Evolutionary conservation across 2,797 vertebrate species (phyloP).

Genomic region (Anguilla pacifica): DNA sequence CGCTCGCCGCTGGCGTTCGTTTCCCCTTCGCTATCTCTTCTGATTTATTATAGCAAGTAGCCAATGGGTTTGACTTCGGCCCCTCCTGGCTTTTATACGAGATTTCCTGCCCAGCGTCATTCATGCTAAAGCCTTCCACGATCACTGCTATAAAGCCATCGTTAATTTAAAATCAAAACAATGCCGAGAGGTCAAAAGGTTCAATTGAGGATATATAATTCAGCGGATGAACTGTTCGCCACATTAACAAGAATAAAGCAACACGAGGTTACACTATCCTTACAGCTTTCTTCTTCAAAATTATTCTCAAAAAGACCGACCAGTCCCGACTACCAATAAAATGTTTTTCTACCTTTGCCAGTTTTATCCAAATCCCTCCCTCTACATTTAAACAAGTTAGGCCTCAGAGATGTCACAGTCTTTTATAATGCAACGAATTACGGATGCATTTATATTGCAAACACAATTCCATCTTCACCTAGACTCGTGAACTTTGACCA

Average conservation of each 20-base stretch:
- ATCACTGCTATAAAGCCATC: conserved; percentile 46
- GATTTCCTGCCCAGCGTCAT: conserved; percentile 56
- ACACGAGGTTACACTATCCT: conserved; percentile 15
- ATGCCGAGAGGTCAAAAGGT: not conserved
- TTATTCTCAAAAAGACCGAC: not conserved
- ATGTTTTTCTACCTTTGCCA: conserved; percentile 30
- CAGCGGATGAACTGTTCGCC: not conserved
- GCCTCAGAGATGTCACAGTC: conserved; percentile 55
- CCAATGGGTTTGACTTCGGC: conserved; percentile 72
- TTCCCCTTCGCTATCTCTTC: conserved; percentile 64
- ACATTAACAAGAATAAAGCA: not conserved
- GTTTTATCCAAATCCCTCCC: conserved; percentile 36
- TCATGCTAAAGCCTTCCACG: conserved; percentile 43
- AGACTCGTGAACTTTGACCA: conserved; percentile 39
- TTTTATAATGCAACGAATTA: conserved; percentile 3
- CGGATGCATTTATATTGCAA: conserved; percentile 1
- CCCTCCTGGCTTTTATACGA: conserved; percentile 67
- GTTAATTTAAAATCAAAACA: conserved; percentile 11
- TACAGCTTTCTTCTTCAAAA: not conserved
- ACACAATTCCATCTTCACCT: conserved; percentile 17
- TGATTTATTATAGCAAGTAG: conserved; percentile 72
- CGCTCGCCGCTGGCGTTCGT: conserved; percentile 37
- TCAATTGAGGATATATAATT: not conserved
- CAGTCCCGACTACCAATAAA: conserved; percentile 29
- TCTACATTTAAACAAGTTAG: conserved; percentile 48